Evolutionary conservation across 23 tunicate genomes (phyloP).

Genomic region (Ciona savignyi): DNA sequence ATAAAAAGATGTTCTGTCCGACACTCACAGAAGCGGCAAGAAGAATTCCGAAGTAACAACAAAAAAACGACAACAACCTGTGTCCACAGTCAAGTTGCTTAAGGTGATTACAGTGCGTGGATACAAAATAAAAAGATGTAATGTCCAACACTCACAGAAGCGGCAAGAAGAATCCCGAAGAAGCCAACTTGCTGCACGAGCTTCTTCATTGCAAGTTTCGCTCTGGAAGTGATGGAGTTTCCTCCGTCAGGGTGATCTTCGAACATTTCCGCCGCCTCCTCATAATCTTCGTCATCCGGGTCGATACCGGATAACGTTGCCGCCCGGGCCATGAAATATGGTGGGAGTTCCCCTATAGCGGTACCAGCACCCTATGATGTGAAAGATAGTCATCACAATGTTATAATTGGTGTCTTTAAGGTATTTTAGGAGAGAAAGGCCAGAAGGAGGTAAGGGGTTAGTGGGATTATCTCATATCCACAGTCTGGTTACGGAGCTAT

Average conservation of each 20-base stretch:
- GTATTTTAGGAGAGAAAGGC: no score
- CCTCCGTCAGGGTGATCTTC: conserved; percentile 28
- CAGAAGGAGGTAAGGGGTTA: no score
- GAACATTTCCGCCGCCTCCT: conserved; percentile 68
- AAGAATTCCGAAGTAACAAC: no score
- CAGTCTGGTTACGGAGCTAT: no score
- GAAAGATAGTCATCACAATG: not conserved
- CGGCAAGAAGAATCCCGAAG: conserved; percentile 82
- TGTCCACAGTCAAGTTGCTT: no score
- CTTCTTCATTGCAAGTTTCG: conserved; percentile 65
- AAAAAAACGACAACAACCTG: no score
- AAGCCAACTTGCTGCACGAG: conserved; percentile 83
- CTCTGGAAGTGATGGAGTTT: conserved; percentile 30
- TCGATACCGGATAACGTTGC: conserved; percentile 84
- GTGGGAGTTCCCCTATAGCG: conserved; percentile 96
- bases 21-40: no score
- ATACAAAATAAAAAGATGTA: no score
- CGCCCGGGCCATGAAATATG: conserved; percentile 92
- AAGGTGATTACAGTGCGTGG: no score
- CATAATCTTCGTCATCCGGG: conserved; percentile 97
- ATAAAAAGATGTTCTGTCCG: not conserved
- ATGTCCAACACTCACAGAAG: conserved; percentile 48
- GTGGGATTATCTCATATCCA: no score
- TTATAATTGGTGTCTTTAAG: not conserved
- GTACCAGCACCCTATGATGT: conserved; percentile 85